Evolutionary conservation across 2,888 invertebrate genomes (phyloP), one percentile per base, ranked within the genome.

Genomic region (Leucania comma): DNA sequence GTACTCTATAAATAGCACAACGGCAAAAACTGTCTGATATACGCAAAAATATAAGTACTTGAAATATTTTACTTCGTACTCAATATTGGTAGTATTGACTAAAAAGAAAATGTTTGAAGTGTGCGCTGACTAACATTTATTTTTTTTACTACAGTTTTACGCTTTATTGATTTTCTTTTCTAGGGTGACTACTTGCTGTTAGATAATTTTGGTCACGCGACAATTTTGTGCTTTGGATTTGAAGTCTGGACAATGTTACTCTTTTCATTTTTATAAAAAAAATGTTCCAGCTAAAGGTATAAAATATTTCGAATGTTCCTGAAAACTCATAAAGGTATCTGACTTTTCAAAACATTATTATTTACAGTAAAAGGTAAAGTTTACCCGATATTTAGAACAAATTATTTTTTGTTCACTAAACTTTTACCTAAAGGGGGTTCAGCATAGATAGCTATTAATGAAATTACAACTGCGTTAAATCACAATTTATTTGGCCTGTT

Each of bases 401-500:
- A 59, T 73, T 66, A 59, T 75, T 62, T 57, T 56, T 51, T 53
- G 67, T 74, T 50, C 24, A n/a, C 17, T n/a, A 53, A 78, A 76
- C 57, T 69, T 74, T 71, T n/a, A 29, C 50, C 57, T 68, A 72
- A 75, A 75, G 61, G 73, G 79, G 66, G 74, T 77, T 72, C 54
- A 42, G 79, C 71, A 77, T 72, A 84, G 84, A 80, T 81, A 85
- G 75, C 81, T 83, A 81, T 83, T 87, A 88, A 87, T 85, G 75
- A 84, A 88, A 88, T 89, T 85, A 88, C 80, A 77, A 73, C 71
- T 78, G 71, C 82, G 82, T 87, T 88, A 90, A 91, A 92, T 92
- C 91, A 90, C 88, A 88, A 89, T 90, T 89, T 89, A 90, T 88
- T 89, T 87, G 81, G 85, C 85, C 86, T 87, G 86, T 86, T 90